phyloP scores from a whole-genome alignment of 2,888 invertebrate species.

The Lymantria dispar region DNA sequence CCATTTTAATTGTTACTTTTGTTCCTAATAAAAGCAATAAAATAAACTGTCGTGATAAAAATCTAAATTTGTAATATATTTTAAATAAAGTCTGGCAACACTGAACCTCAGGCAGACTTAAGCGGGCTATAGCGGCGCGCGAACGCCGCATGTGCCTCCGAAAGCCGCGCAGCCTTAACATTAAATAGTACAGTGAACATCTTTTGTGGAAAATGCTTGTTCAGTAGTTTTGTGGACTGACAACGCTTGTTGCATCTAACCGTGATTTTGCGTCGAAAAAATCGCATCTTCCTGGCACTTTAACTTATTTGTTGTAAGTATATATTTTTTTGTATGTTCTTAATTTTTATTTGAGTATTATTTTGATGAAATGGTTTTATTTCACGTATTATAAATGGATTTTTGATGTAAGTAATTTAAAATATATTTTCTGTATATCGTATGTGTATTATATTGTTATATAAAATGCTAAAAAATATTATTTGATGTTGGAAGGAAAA shows the following conservation, averaged over 20 bases:
- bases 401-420: too few species aligned
- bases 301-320: slow-evolving; percentile 56
- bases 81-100: slow-evolving; percentile 31
- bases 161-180: slow-evolving; percentile 38
- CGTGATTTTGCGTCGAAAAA: slow-evolving; percentile 24
- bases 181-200: slow-evolving; percentile 50
- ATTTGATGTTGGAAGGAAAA: too few species aligned
- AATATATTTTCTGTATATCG: too few species aligned
- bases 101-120: slow-evolving; percentile 55
- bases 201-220: slow-evolving; percentile 58
- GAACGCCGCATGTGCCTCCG: slow-evolving; percentile 63
- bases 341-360: neutral
- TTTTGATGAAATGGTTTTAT: neutral
- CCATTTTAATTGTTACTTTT: too few species aligned
- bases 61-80: neutral
- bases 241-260: slow-evolving; percentile 57
- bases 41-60: neutral
- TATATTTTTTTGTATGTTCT: neutral
- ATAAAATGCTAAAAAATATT: too few species aligned
- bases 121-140: slow-evolving; percentile 69
- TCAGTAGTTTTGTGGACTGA: slow-evolving; percentile 46
- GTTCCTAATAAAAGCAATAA: too few species aligned
- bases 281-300: slow-evolving; percentile 43
- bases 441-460: too few species aligned
- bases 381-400: neutral